Percentiles rank a stretch among this genome's conserved stretches.
phyloP scores from a whole-genome alignment of 2,888 invertebrate species.

The Napeogenes sylphis region DNA sequence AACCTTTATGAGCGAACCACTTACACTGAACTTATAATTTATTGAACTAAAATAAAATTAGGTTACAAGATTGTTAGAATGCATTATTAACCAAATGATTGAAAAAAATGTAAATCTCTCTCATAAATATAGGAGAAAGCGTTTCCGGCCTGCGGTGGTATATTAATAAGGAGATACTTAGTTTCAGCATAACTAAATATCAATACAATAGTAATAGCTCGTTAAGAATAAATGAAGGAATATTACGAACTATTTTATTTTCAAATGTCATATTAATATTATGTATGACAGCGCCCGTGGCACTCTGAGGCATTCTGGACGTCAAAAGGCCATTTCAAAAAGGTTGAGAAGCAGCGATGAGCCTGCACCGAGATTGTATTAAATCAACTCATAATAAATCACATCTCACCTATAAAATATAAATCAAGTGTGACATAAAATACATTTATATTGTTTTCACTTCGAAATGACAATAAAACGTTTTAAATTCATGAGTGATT shows the following conservation, averaged over 20 bases:
- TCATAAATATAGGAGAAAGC: slow-evolving; percentile 5
- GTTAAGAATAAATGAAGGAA: slow-evolving; percentile 35
- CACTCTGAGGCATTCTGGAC: slow-evolving; percentile 37
- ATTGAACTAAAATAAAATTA: not conserved
- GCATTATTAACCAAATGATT: too few species aligned
- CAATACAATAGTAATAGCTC: slow-evolving; percentile 28
- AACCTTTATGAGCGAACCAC: slow-evolving; percentile 20
- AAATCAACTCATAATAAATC: slow-evolving; percentile 67
- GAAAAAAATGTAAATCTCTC: too few species aligned
- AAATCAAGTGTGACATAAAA: slow-evolving; percentile 73
- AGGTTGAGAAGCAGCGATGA: slow-evolving; percentile 34
- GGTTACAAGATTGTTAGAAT: not conserved
- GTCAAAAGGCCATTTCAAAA: slow-evolving; percentile 35
- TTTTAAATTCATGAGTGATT: slow-evolving; percentile 73
- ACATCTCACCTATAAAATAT: slow-evolving; percentile 73
- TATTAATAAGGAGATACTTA: slow-evolving; percentile 19
- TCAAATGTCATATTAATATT: slow-evolving; percentile 41
- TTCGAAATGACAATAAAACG: slow-evolving; percentile 71
- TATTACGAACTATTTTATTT: slow-evolving; percentile 37
- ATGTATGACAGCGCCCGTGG: slow-evolving; percentile 41
- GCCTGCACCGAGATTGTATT: slow-evolving; percentile 59
- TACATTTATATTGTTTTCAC: slow-evolving; percentile 76
- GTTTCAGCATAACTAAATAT: slow-evolving; percentile 20
- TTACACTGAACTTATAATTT: not conserved
- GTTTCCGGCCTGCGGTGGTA: slow-evolving; percentile 17